Evolutionary conservation across 2,797 vertebrate genomes (phyloP).

Genomic region (Lemur catta): DNA sequence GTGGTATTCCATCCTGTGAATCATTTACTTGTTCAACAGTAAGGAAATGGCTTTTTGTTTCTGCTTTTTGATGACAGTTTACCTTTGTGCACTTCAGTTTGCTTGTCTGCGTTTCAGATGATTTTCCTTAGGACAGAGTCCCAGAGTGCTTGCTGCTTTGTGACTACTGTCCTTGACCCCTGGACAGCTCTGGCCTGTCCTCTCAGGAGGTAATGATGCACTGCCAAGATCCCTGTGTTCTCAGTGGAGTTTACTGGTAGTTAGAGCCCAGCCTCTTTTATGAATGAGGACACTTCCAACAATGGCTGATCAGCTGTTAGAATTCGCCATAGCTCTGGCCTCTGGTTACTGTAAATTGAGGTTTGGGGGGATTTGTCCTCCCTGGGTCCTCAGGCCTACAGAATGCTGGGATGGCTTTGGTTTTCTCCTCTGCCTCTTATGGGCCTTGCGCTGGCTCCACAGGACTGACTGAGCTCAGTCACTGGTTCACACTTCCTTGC

Average conservation of each 20-base stretch:
- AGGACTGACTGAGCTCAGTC: background rate
- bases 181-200: background rate
- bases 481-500: background rate
- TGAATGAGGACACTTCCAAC: background rate
- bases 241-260: background rate
- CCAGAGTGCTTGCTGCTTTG: background rate
- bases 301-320: background rate
- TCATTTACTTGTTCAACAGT: background rate
- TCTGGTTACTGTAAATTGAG: too few species aligned
- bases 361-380: background rate
- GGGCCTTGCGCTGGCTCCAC: background rate
- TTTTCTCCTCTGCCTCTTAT: background rate
- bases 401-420: background rate
- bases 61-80: background rate
- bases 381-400: fast-evolving
- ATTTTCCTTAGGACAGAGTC: background rate
- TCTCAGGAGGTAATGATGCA: fast-evolving
- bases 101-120: background rate
- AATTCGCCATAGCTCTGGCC: background rate
- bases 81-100: background rate
- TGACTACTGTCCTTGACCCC: fast-evolving
- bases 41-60: background rate
- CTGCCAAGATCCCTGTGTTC: background rate
- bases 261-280: background rate
- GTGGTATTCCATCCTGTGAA: background rate